Evolutionary conservation across 2,113 vertebrate genomes (phyloP), one percentile per base, ranked within the genome.

Genomic region (Micronycteris hirsuta): DNA sequence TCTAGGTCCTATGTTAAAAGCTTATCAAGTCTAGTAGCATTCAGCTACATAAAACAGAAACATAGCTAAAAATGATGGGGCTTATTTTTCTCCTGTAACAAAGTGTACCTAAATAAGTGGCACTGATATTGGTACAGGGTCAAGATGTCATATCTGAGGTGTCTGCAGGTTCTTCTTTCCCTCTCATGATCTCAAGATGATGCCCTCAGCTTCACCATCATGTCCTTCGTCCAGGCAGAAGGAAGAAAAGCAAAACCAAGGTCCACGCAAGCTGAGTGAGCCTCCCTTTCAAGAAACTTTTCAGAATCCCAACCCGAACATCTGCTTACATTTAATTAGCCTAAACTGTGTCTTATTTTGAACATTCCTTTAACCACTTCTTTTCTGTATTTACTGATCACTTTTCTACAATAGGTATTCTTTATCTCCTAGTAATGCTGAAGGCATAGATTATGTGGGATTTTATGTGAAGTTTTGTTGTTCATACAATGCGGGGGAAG

Each of bases 321-420:
- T 26, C 52, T 61, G 41, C 16, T 83, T 63, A 54, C 3, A 31
- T 65, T 26, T 36, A 63, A 63, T 56, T 65, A 71, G 16, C 24
- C 71, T 77, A 9, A 82, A 67, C 9, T 58, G 19, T 20, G 4
- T 52, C 41, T 45, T 58, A 56, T 63, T 84, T 76, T 84, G 26
- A 14, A 56, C 26, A 41, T 77, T 49, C 36, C 36, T 90, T 77
- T 61, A 77, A 33, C 33, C 38, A 68, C 19, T 67, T 81, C 47
- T 74, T 90, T 67, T 63, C 58, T 63, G 6, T 83, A 84, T 38
- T 76, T 89, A 74, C 4, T 94, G 31, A 56, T 84, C 26, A 74
- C 45, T 94, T 89, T 68, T 83, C 36, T 76, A 14, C 7, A 36
- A 7, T 49, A 89, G 47, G 22, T 58, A 58, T 43, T 68, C 17